Percentiles rank a stretch among this genome's conserved stretches.
Conservation (phyloP, 1,140 invertebrate species). For the Trichonephila inaurata region DNA sequence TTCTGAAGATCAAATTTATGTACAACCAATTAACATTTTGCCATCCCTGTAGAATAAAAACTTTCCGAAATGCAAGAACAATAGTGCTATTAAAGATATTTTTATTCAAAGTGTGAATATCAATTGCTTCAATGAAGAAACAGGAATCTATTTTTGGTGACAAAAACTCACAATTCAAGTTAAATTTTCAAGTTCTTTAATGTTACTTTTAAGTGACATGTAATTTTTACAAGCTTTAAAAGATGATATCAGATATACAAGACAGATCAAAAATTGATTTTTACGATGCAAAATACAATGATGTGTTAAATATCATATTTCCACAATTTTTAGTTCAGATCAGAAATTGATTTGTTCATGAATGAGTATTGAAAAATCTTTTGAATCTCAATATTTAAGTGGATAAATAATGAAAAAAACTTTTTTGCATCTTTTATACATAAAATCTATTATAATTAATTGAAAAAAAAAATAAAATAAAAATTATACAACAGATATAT, state of each 20-base stretch:
- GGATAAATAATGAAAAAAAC: no score
- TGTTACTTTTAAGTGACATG: background rate
- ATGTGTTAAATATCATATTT: background rate
- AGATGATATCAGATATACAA: background rate
- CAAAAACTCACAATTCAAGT: background rate
- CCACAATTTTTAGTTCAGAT: background rate
- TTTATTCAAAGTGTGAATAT: background rate
- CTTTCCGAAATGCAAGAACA: background rate
- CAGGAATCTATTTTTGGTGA: background rate
- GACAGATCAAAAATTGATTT: background rate
- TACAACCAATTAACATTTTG: slow-evolving; percentile 16
- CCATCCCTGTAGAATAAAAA: slow-evolving; percentile 12
- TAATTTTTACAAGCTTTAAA: background rate
- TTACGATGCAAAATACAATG: background rate
- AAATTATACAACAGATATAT: no score
- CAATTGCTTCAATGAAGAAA: background rate
- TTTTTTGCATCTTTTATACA: no score
- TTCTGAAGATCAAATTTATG: background rate
- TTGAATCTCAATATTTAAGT: background rate
- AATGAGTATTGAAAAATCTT: background rate
- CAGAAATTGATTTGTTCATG: background rate
- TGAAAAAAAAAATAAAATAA: no score
- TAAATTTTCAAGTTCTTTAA: background rate
- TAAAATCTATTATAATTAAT: no score
- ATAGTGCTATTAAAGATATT: background rate